Conservation (phyloP, 2,888 invertebrate species). For the Dynastes tityus region DNA sequence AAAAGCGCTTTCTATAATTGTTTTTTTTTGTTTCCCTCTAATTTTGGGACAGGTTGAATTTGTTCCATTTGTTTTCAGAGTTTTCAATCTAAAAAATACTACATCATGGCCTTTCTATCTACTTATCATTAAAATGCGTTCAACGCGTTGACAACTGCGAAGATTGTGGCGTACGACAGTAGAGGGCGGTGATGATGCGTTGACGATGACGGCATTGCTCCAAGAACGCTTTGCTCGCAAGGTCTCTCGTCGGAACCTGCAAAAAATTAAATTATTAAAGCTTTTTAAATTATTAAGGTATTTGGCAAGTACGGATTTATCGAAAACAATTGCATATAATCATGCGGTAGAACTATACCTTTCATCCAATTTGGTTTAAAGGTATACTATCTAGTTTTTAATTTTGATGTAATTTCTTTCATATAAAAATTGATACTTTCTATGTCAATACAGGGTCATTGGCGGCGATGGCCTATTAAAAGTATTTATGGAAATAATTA, state of each 20-base stretch:
- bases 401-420: too few relatives aligned
- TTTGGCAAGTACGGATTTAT: too few relatives aligned
- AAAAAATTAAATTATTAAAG: constrained; percentile 55
- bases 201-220: constrained; percentile 57
- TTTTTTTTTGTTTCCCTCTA: constrained; percentile 2
- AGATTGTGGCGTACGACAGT: neutral
- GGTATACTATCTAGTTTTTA: too few relatives aligned
- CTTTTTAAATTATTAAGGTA: neutral
- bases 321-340: too few relatives aligned
- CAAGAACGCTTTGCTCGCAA: constrained; percentile 63
- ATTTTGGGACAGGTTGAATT: neutral
- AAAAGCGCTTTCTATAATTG: constrained; percentile 5
- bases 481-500: too few relatives aligned
- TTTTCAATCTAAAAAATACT: constrained; percentile 22
- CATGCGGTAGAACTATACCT: too few relatives aligned
- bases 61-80: neutral
- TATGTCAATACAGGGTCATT: too few relatives aligned
- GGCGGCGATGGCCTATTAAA: too few relatives aligned
- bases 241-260: constrained; percentile 67
- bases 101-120: neutral
- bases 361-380: too few relatives aligned
- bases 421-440: too few relatives aligned
- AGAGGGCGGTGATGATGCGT: neutral
- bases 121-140: constrained; percentile 22
- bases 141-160: neutral